phyloP scores from a whole-genome alignment of 2,888 invertebrate genomes.

The Eudasyphora cyanicolor region DNA sequence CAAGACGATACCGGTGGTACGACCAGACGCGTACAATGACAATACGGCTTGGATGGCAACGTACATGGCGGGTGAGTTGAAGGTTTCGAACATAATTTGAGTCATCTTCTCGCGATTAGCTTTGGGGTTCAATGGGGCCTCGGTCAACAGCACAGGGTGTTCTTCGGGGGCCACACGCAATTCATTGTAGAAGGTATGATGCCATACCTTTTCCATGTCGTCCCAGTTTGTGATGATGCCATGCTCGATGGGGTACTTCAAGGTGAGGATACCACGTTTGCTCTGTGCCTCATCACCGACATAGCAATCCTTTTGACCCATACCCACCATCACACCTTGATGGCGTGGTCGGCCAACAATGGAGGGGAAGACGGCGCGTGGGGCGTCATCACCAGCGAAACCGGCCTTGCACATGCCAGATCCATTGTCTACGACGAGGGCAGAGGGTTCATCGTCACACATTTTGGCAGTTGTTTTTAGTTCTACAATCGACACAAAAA shows the following conservation, averaged over 20 bases:
- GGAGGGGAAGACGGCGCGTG: conserved; percentile 94
- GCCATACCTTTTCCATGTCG: conserved; percentile 99
- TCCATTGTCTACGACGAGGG: conserved; percentile 97
- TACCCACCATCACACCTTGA: conserved; percentile 97
- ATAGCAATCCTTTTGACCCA: conserved; percentile 98
- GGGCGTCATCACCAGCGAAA: conserved; percentile 97
- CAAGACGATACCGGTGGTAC: conserved; percentile 97
- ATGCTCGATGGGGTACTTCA: conserved; percentile 98
- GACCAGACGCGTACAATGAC: conserved; percentile 96
- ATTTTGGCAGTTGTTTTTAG: conserved; percentile 81
- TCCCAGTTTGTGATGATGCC: conserved; percentile 99
- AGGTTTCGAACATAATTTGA: conserved; percentile 96
- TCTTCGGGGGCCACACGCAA: conserved; percentile 97
- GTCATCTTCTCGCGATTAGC: conserved; percentile 96
- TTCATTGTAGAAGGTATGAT: conserved; percentile 99
- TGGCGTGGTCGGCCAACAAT: conserved; percentile 96
- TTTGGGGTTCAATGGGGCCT: conserved; percentile 93
- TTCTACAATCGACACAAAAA: conserved; percentile 47
- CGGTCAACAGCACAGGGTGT: conserved; percentile 92
- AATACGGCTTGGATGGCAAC: conserved; percentile 96
- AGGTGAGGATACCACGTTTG: conserved; percentile 96
- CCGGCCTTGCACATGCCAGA: conserved; percentile 99
- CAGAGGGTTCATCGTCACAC: conserved; percentile 96
- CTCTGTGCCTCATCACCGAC: conserved; percentile 98
- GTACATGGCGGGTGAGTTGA: conserved; percentile 96